These are phyloP conservation scores for Drosophila basisetae DNA, from an alignment of 2,888 invertebrate genomes.

Conservation along the genomic window DNA sequence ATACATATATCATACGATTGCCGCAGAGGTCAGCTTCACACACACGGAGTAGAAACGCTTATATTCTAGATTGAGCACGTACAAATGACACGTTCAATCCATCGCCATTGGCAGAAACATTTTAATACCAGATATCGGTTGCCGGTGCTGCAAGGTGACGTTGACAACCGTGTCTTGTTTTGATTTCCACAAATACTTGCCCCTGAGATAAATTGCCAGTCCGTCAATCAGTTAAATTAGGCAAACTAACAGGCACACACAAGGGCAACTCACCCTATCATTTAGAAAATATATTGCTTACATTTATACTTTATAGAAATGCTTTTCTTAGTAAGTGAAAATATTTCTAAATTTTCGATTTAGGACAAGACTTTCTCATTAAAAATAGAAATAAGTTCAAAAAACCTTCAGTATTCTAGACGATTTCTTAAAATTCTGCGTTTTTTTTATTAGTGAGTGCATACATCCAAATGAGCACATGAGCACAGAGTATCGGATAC, in stretches of 20 bases:
- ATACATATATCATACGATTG: slow-evolving; percentile 25
- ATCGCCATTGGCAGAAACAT: slow-evolving; percentile 25
- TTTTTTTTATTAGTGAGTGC: not conserved
- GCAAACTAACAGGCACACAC: not conserved
- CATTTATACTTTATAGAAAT: not conserved
- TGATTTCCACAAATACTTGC: slow-evolving; percentile 10
- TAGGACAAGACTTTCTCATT: too few species aligned
- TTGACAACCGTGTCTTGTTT: slow-evolving; percentile 26
- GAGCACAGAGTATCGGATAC: not conserved
- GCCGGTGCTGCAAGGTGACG: slow-evolving; percentile 24
- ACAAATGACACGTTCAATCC: slow-evolving; percentile 32
- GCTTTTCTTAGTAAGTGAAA: too few species aligned
- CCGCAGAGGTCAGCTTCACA: not conserved
- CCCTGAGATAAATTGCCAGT: slow-evolving; percentile 15
- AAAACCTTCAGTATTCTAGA: too few species aligned
- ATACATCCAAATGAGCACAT: not conserved
- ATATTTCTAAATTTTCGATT: too few species aligned
- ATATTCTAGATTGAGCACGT: slow-evolving; percentile 33
- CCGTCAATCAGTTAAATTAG: slow-evolving; percentile 27
- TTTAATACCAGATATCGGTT: slow-evolving; percentile 46
- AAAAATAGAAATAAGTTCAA: too few species aligned
- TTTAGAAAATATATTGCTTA: not conserved
- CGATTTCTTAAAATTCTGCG: too few species aligned
- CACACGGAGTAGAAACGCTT: not conserved
- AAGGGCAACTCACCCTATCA: not conserved